phyloP scores from a whole-genome alignment of 2,888 invertebrate genomes.

The Furcula furcula region DNA sequence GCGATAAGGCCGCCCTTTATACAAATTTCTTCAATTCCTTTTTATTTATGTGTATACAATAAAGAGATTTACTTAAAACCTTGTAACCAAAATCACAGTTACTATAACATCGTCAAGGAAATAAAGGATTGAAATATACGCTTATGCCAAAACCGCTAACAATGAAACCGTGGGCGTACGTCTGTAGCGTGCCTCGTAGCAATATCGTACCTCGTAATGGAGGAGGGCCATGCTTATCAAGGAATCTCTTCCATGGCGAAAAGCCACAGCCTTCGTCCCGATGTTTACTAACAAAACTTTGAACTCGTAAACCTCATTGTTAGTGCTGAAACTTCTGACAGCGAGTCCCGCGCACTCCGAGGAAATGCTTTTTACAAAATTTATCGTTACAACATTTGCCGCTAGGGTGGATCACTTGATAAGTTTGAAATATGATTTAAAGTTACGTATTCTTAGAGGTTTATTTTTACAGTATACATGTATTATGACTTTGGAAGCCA shows the following conservation, averaged over 20 bases:
- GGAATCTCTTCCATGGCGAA: slow-evolving; percentile 55
- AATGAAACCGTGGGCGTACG: not conserved
- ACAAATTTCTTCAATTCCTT: too few relatives aligned
- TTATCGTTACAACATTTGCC: slow-evolving; percentile 6
- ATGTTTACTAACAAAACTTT: slow-evolving; percentile 55
- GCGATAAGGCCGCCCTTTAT: too few relatives aligned
- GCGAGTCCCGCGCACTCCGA: slow-evolving; percentile 1
- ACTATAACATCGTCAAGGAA: too few relatives aligned
- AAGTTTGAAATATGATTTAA: not conserved
- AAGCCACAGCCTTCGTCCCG: slow-evolving; percentile 39
- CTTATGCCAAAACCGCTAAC: too few relatives aligned
- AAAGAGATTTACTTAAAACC: too few relatives aligned
- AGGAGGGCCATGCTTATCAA: slow-evolving; percentile 49
- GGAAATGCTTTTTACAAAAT: slow-evolving; percentile 12
- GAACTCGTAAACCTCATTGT: slow-evolving; percentile 27
- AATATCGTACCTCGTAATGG: too few relatives aligned
- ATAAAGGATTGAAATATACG: too few relatives aligned
- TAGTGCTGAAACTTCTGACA: slow-evolving; percentile 17
- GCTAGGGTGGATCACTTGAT: not conserved
- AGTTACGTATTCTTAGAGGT: too few relatives aligned
- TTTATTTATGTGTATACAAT: too few relatives aligned
- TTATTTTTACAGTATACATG: too few relatives aligned
- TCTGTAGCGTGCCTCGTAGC: slow-evolving; percentile 48
- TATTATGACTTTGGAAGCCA: too few relatives aligned
- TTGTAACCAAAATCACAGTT: too few relatives aligned